Percentiles rank a stretch among this genome's conserved stretches.
Conservation (phyloP, 2,797 vertebrate species). For the Trachops cirrhosus region DNA sequence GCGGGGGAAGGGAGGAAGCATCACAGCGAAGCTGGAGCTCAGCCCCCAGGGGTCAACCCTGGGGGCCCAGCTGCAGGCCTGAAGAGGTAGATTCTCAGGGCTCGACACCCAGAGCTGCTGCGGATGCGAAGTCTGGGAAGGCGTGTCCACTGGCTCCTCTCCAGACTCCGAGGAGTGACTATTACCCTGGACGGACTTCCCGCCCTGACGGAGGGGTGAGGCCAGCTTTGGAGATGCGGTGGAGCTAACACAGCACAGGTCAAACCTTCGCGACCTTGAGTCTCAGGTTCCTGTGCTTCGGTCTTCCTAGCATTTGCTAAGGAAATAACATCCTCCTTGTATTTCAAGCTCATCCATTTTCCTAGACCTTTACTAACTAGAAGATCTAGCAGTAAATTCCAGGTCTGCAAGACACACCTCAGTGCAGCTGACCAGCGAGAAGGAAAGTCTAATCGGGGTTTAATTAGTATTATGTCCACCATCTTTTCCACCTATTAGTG, state of each 20-base stretch:
- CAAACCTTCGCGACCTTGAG: background rate
- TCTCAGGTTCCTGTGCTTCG: accelerated
- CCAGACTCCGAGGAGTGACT: background rate
- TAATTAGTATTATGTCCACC: background rate
- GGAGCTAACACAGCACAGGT: background rate
- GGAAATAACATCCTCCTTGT: background rate
- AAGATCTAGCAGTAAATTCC: background rate
- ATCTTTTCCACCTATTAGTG: background rate
- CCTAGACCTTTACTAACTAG: background rate
- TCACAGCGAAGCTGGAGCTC: background rate
- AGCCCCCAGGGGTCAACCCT: background rate
- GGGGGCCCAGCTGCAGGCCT: background rate
- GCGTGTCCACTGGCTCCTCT: background rate
- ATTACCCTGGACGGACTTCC: background rate
- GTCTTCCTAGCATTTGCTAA: background rate
- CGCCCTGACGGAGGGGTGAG: background rate
- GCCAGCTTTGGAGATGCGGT: background rate
- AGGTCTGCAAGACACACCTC: background rate
- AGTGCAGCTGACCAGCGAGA: background rate
- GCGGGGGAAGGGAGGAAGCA: background rate
- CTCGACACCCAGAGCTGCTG: background rate
- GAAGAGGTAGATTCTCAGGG: background rate
- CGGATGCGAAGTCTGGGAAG: background rate
- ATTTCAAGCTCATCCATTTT: background rate
- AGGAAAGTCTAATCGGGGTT: background rate